These are phyloP conservation scores for Hapalemur alaotrensis DNA, from an alignment of 2,797 vertebrate species.

Conservation along the genomic window DNA sequence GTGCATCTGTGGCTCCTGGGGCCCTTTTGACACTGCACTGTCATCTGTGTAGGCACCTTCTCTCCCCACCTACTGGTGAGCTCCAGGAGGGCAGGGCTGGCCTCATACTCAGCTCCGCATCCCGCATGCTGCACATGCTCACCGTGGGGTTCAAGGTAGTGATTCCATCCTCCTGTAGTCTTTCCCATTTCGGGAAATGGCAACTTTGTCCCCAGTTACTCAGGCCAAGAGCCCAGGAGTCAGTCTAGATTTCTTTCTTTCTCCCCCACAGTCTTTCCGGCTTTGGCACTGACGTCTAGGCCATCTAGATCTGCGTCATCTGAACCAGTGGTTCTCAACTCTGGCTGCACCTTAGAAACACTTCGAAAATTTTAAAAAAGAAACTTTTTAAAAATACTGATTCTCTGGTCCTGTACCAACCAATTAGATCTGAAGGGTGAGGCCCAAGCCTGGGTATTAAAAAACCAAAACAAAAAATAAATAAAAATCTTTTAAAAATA, in stretches of 20 bases:
- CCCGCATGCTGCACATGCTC: not conserved
- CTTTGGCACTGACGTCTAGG: not conserved
- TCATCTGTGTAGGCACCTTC: not conserved
- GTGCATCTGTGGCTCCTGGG: not conserved
- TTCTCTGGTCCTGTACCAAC: not conserved
- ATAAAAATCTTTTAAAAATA: not conserved
- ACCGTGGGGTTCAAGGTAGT: not conserved
- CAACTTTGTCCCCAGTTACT: not conserved
- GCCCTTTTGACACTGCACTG: not conserved
- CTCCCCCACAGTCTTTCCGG: not conserved
- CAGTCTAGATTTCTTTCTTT: not conserved
- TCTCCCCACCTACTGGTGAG: not conserved
- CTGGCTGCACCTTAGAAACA: not conserved
- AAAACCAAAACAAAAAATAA: not conserved
- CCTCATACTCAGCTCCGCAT: not conserved
- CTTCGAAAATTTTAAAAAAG: not conserved
- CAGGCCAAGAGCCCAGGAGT: not conserved
- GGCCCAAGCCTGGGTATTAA: not conserved
- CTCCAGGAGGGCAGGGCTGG: not conserved
- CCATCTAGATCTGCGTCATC: not conserved
- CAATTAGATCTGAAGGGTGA: not conserved
- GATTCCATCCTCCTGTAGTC: rapidly evolving
- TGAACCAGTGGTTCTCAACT: not conserved
- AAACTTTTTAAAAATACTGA: not conserved
- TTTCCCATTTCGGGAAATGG: not conserved